These are phyloP conservation scores for Dipodomys merriami DNA, from an alignment of 2,113 vertebrate genomes.

Conservation along the genomic window DNA sequence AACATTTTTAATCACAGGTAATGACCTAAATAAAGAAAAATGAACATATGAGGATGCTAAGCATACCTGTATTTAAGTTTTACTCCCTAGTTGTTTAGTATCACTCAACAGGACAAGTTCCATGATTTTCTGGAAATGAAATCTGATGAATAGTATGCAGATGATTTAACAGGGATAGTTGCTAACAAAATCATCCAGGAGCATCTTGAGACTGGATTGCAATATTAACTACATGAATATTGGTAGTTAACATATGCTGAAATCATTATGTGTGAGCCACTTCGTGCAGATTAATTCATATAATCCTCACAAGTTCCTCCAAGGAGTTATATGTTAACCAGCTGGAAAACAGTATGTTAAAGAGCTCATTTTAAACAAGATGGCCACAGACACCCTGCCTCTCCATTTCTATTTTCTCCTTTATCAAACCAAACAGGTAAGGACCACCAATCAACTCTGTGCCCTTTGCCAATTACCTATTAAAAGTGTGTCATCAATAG, in stretches of 20 bases:
- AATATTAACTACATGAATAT: neutral
- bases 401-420: neutral
- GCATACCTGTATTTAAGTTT: constrained; percentile 32
- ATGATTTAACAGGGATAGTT: neutral
- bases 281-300: neutral
- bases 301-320: neutral
- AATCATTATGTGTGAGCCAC: neutral
- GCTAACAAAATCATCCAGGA: neutral
- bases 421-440: neutral
- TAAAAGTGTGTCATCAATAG: neutral
- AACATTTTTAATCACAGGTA: constrained; percentile 65
- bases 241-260: neutral
- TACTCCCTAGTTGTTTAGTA: neutral
- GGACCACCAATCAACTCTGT: neutral
- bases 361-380: neutral
- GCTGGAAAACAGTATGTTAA: neutral
- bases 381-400: accelerated
- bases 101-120: neutral
- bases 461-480: neutral
- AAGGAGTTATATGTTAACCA: neutral
- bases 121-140: constrained; percentile 4
- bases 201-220: neutral
- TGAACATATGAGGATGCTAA: neutral
- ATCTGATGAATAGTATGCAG: neutral
- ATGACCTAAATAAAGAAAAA: constrained; percentile 67